Conservation (phyloP, 2,888 invertebrate genomes). For the Rhagophthalmus giganteus region DNA sequence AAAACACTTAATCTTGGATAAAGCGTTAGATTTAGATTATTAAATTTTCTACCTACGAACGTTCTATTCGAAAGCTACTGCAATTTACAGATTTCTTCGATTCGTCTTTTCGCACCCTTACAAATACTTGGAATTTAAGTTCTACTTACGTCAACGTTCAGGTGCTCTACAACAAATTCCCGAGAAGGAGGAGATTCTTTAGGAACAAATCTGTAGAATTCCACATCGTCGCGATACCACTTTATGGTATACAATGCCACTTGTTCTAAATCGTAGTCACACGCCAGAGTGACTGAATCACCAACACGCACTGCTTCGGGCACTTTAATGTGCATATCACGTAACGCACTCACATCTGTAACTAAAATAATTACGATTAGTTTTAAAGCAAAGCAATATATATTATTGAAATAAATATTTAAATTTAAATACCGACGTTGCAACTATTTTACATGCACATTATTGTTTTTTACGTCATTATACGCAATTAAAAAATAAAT, state of each 20-base stretch:
- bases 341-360: constrained; percentile 48
- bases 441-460: no score
- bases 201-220: constrained; percentile 61
- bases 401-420: no score
- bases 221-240: constrained; percentile 60
- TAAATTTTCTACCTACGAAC: no score
- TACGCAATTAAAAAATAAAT: no score
- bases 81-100: no score
- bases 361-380: no score
- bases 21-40: no score
- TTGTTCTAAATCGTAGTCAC: constrained; percentile 60
- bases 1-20: not conserved
- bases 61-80: no score
- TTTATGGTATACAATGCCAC: constrained; percentile 60
- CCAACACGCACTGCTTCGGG: constrained; percentile 57
- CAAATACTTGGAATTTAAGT: no score
- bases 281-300: constrained; percentile 56
- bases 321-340: constrained; percentile 53
- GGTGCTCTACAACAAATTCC: constrained; percentile 56
- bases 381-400: constrained; percentile 3
- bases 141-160: constrained; percentile 58
- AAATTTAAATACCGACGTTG: no score
- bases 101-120: no score
- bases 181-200: constrained; percentile 59
- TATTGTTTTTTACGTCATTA: no score